Conservation (phyloP, 2,113 vertebrate genomes). For the Actenoides lindsayi region DNA sequence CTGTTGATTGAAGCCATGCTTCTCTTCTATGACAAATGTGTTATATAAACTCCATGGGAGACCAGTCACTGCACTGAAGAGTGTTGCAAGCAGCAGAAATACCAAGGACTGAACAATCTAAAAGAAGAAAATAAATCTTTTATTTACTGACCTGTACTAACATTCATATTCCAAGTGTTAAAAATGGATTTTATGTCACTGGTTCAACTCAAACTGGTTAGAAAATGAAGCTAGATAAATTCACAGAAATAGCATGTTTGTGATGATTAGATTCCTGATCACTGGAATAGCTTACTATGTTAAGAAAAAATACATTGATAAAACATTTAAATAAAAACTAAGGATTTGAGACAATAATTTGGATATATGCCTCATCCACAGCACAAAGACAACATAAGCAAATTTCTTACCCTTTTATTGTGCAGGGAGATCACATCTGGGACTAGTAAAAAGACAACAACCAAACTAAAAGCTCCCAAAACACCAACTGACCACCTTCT, state of each 20-base stretch:
- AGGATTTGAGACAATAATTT: neutral
- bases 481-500: neutral
- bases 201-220: neutral
- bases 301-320: neutral
- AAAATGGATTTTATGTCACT: neutral
- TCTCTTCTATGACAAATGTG: slow-evolving; percentile 98
- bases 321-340: neutral
- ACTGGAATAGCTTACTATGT: neutral
- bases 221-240: neutral
- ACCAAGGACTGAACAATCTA: slow-evolving; percentile 91
- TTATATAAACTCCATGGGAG: slow-evolving; percentile 97
- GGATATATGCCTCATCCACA: neutral
- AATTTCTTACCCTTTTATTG: neutral
- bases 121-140: neutral
- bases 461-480: neutral
- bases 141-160: neutral
- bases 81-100: slow-evolving; percentile 91
- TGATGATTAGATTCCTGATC: neutral
- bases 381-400: neutral
- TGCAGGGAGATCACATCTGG: neutral
- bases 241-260: neutral
- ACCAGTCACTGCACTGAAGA: slow-evolving; percentile 94
- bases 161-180: neutral
- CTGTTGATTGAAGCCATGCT: slow-evolving; percentile 98
- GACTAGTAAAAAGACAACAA: neutral